phyloP scores from a whole-genome alignment of 2,113 vertebrate species.

The Peromyscus leucopus region DNA sequence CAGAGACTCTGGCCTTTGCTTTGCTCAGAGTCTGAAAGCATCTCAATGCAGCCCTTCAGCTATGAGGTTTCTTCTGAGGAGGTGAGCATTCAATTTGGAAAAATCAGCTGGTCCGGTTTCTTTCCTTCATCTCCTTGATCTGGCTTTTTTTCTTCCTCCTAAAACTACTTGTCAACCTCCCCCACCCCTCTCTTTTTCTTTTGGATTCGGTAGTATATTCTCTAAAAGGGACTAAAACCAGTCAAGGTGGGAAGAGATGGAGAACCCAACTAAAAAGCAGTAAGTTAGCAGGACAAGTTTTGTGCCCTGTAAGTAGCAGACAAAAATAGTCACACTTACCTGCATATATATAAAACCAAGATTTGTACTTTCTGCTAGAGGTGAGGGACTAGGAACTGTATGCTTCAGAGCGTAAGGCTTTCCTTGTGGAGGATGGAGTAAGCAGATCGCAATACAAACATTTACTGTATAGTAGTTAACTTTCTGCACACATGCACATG shows the following conservation, averaged over 20 bases:
- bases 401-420: not conserved
- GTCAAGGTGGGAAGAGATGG: not conserved
- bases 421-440: not conserved
- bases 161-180: not conserved
- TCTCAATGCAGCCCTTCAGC: not conserved
- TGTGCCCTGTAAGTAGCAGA: not conserved
- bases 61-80: not conserved
- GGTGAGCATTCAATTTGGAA: not conserved
- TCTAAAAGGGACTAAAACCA: not conserved
- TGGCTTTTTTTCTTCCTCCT: not conserved
- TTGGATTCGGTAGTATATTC: not conserved
- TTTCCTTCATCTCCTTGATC: not conserved
- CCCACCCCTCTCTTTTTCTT: not conserved
- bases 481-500: not conserved
- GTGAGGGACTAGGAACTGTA: not conserved
- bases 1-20: not conserved
- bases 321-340: not conserved
- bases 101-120: not conserved
- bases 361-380: not conserved
- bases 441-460: not conserved
- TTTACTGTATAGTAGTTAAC: not conserved
- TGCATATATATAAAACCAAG: not conserved
- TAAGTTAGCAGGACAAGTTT: not conserved
- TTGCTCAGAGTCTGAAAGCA: not conserved
- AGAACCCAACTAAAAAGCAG: not conserved